phyloP scores from a whole-genome alignment of 1,140 invertebrate species.

The Drosophila gunungcola region DNA sequence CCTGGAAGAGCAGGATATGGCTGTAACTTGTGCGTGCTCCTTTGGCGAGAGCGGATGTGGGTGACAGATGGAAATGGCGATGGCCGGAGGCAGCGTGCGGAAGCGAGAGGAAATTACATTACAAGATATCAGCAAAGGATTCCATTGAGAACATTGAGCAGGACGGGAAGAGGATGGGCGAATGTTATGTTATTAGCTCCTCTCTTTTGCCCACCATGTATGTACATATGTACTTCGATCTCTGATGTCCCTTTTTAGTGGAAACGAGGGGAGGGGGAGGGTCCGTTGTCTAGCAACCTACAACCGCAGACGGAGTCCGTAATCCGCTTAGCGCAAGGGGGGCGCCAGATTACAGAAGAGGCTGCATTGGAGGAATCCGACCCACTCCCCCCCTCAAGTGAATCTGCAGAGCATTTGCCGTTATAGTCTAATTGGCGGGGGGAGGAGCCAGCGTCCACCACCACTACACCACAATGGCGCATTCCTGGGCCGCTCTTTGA shows the following conservation, averaged over 20 bases:
- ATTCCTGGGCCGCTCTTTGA: conserved; percentile 25
- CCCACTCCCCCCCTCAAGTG: background rate
- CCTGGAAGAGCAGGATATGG: background rate
- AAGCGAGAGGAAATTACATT: conserved; percentile 45
- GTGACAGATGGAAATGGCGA: background rate
- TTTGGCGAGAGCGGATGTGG: background rate
- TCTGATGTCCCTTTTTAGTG: conserved; percentile 7
- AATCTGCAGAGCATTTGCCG: conserved; percentile 4
- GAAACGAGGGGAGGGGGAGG: too few relatives aligned
- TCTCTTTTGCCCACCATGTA: background rate
- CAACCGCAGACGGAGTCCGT: conserved; percentile 11
- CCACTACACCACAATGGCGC: background rate
- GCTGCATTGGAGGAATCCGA: background rate
- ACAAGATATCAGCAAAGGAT: conserved; percentile 26
- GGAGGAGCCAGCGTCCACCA: background rate
- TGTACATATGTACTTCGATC: background rate
- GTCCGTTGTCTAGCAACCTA: conserved; percentile 47
- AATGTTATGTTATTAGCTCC: conserved; percentile 2
- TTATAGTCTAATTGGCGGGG: conserved; percentile 14
- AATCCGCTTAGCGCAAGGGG: conserved; percentile 35
- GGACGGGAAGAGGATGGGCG: background rate
- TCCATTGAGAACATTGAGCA: background rate
- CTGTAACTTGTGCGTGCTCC: conserved; percentile 24
- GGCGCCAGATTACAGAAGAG: conserved; percentile 1
- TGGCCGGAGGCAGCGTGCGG: conserved; percentile 16